These are phyloP conservation scores for Cantharis rufa DNA, from an alignment of 2,888 invertebrate genomes.

Conservation along the genomic window DNA sequence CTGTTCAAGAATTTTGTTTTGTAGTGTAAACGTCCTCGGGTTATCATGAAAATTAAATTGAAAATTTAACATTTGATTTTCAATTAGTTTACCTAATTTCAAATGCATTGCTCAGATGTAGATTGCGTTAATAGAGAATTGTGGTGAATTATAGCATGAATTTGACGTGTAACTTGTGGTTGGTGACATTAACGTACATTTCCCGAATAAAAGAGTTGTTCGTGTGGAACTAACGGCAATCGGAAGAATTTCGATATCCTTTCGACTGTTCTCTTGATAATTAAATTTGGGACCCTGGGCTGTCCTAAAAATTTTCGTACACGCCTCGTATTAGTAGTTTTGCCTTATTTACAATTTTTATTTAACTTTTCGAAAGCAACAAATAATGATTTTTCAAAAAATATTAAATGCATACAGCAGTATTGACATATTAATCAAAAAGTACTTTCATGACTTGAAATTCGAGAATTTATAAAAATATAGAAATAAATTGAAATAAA, in stretches of 20 bases:
- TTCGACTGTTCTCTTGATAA: background rate
- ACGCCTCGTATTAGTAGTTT: background rate
- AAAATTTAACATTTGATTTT: background rate
- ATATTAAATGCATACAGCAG: too few relatives aligned
- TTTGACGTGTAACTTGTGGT: background rate
- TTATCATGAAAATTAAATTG: background rate
- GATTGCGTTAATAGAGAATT: background rate
- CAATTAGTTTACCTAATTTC: background rate
- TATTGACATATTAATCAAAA: too few relatives aligned
- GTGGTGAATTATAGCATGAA: background rate
- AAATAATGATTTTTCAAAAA: too few relatives aligned
- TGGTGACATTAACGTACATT: background rate
- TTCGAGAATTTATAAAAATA: background rate
- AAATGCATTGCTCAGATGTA: background rate
- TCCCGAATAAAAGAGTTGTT: background rate
- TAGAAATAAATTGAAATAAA: too few relatives aligned
- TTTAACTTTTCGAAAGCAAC: too few relatives aligned
- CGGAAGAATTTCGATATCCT: background rate
- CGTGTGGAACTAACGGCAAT: background rate
- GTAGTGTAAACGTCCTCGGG: background rate
- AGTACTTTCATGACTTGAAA: background rate
- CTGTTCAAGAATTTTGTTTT: background rate
- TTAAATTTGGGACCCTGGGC: background rate
- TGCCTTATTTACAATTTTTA: background rate
- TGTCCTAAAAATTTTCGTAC: background rate